phyloP scores from a whole-genome alignment of 2,113 vertebrate species.

The Zosterops hypoxanthus region DNA sequence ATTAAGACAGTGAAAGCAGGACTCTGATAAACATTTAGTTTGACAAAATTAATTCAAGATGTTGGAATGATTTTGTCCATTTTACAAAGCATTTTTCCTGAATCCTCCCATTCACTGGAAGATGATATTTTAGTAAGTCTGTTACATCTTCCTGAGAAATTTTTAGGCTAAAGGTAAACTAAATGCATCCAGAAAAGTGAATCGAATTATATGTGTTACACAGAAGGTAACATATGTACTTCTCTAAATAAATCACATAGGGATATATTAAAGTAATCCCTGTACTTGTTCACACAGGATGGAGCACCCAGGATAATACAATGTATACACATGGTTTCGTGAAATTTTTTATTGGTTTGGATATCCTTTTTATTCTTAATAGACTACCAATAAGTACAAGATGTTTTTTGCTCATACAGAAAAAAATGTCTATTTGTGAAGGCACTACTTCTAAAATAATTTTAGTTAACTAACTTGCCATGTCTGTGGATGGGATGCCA shows the following conservation, averaged over 20 bases:
- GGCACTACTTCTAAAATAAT: neutral
- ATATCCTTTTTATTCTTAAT: neutral
- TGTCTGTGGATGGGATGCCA: neutral
- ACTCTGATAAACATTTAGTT: constrained; percentile 60
- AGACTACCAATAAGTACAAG: neutral
- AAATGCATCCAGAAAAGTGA: neutral
- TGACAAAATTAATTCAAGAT: constrained; percentile 67
- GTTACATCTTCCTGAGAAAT: neutral
- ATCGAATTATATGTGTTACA: neutral
- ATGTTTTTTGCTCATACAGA: neutral
- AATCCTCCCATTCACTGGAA: constrained; percentile 5
- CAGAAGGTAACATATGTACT: neutral
- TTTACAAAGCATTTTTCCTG: constrained; percentile 35
- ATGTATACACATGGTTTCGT: neutral
- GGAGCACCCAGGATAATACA: constrained; percentile 5
- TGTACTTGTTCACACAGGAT: constrained; percentile 1
- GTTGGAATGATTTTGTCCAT: constrained; percentile 49
- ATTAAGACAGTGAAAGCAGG: constrained; percentile 53
- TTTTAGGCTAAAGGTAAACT: constrained; percentile 5
- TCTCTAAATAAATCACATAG: neutral
- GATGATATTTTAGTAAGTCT: neutral
- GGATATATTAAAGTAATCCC: constrained; percentile 19
- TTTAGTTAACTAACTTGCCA: neutral
- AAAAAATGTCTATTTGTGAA: neutral
- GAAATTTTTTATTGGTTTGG: neutral